Evolutionary conservation across 2,113 vertebrate genomes (phyloP).

Genomic region (Aleadryas rufinucha): DNA sequence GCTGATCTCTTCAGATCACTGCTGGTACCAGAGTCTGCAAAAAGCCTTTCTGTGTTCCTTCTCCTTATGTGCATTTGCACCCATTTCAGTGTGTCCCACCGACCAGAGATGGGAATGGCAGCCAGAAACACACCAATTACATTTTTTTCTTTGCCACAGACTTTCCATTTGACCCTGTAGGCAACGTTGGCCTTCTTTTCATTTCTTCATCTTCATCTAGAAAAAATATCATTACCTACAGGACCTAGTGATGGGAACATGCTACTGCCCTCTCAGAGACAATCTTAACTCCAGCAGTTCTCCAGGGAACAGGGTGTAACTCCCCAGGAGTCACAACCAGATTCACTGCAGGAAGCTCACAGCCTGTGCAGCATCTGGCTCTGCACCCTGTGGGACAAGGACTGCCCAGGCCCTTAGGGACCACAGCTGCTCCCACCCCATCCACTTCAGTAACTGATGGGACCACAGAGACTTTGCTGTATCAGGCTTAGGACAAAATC

Average conservation of each 20-base stretch:
- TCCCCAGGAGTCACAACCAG: neutral
- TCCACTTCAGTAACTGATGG: accelerated
- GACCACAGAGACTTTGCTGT: neutral
- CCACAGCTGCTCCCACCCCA: neutral
- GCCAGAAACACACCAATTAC: neutral
- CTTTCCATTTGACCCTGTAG: neutral
- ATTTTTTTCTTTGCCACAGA: neutral
- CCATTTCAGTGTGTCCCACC: neutral
- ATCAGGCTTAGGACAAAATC: neutral
- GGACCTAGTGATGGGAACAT: neutral
- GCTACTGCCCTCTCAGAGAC: neutral
- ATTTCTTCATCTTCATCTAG: neutral
- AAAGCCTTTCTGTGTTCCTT: neutral
- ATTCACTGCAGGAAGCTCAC: neutral
- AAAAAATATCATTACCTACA: neutral
- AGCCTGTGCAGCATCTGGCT: neutral
- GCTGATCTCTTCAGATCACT: neutral
- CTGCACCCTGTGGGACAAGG: neutral
- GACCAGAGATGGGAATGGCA: neutral
- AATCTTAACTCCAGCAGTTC: neutral
- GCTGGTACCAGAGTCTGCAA: neutral
- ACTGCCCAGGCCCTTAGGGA: neutral
- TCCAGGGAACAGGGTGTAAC: neutral
- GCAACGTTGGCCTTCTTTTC: neutral
- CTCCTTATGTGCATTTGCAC: neutral